A percentile compares a stretch with the other conserved stretches of the same genome.
phyloP scores from a whole-genome alignment of 2,113 vertebrate genomes.

The Cyprinodon brontotheroides region DNA sequence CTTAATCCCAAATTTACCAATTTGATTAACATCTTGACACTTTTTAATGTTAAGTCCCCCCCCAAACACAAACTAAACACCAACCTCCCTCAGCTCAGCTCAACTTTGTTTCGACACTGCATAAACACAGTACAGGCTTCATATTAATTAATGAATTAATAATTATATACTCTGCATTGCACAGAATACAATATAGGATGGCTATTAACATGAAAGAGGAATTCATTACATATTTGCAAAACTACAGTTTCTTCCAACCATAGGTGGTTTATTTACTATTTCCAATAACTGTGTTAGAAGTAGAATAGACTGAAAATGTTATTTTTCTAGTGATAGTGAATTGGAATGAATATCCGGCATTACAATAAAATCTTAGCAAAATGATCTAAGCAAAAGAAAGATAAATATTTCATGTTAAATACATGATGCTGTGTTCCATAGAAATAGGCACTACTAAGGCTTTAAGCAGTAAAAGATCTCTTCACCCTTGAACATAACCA shows the following conservation, averaged over 20 bases:
- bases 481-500: constrained; percentile 35
- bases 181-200: constrained; percentile 13
- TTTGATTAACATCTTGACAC: no score
- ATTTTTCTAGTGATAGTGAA: background rate
- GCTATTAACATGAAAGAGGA: constrained; percentile 5
- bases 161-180: no score
- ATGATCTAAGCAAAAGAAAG: background rate
- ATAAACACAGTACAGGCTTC: constrained; percentile 13
- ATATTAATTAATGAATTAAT: background rate
- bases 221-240: background rate
- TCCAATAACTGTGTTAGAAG: background rate
- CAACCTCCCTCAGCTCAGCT: no score
- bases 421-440: background rate
- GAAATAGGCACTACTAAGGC: constrained; percentile 23
- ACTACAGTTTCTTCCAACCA: background rate
- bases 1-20: no score
- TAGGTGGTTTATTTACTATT: background rate
- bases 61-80: no score
- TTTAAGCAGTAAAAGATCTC: constrained; percentile 38
- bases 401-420: background rate
- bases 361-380: background rate
- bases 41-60: no score
- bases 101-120: background rate
- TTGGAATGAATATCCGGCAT: background rate
- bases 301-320: background rate